These are phyloP conservation scores for Cheilosia impressa DNA, from an alignment of 2,888 invertebrate genomes.

Conservation along the genomic window DNA sequence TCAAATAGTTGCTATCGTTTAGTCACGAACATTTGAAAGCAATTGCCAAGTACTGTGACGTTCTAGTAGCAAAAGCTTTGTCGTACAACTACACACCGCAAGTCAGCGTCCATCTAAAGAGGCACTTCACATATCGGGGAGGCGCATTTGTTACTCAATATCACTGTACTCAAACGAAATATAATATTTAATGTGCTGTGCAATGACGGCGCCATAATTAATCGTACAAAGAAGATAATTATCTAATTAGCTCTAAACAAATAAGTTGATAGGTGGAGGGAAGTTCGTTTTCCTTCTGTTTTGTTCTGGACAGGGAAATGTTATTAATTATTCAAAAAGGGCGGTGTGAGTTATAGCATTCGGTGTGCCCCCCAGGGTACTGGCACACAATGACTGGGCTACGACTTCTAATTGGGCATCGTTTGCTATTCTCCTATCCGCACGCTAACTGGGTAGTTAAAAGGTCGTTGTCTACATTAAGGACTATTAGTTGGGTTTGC, in stretches of 20 bases:
- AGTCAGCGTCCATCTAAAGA: neutral
- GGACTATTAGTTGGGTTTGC: too few relatives aligned
- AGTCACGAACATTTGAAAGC: constrained; percentile 61
- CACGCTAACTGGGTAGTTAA: neutral
- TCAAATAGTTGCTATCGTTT: constrained; percentile 60
- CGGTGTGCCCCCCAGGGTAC: neutral
- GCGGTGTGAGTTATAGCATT: neutral
- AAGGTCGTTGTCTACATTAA: neutral
- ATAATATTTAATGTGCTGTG: neutral
- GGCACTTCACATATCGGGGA: neutral
- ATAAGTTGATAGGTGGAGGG: neutral
- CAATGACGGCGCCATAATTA: constrained; percentile 9
- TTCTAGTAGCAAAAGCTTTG: constrained; percentile 29
- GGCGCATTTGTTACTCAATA: neutral
- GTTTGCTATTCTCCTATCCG: neutral
- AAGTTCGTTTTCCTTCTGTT: neutral
- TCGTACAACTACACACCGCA: constrained; percentile 65
- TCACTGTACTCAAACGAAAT: neutral
- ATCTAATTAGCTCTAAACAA: neutral
- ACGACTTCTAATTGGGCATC: neutral
- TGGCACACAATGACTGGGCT: neutral
- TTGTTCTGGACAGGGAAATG: neutral
- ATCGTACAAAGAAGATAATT: constrained; percentile 15
- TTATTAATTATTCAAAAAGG: constrained; percentile 19
- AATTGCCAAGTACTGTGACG: constrained; percentile 52